phyloP scores from a whole-genome alignment of 2,888 invertebrate species.

The Hyles lineata region DNA sequence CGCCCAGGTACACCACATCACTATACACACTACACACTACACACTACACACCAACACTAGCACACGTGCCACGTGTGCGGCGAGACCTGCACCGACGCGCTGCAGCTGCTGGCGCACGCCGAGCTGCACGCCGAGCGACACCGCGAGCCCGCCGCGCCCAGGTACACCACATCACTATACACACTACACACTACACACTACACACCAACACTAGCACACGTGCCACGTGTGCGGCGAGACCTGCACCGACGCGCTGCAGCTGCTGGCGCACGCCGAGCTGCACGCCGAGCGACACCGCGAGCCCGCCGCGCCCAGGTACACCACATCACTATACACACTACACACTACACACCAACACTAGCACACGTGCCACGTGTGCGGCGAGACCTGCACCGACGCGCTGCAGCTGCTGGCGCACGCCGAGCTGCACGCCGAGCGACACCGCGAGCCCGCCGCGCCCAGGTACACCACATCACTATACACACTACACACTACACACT shows the following conservation, averaged over 20 bases:
- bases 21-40: too few relatives aligned
- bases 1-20: slow-evolving; percentile 33
- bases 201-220: too few relatives aligned
- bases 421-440: slow-evolving; percentile 89
- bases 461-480: too few relatives aligned
- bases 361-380: slow-evolving; percentile 92
- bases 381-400: slow-evolving; percentile 90
- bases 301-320: slow-evolving; percentile 38
- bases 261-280: slow-evolving; percentile 91
- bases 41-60: too few relatives aligned
- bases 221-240: slow-evolving; percentile 93
- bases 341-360: too few relatives aligned
- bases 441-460: slow-evolving; percentile 66
- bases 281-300: slow-evolving; percentile 88
- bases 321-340: too few relatives aligned
- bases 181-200: too few relatives aligned
- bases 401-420: slow-evolving; percentile 91
- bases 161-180: too few relatives aligned
- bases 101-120: slow-evolving; percentile 91
- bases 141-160: slow-evolving; percentile 58
- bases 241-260: slow-evolving; percentile 90
- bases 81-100: slow-evolving; percentile 90
- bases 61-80: slow-evolving; percentile 93
- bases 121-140: slow-evolving; percentile 90
- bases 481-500: too few relatives aligned